Percentiles rank a stretch among this genome's conserved stretches.
Conservation (phyloP, 2,797 vertebrate genomes). For the Diplodus puntazzo region DNA sequence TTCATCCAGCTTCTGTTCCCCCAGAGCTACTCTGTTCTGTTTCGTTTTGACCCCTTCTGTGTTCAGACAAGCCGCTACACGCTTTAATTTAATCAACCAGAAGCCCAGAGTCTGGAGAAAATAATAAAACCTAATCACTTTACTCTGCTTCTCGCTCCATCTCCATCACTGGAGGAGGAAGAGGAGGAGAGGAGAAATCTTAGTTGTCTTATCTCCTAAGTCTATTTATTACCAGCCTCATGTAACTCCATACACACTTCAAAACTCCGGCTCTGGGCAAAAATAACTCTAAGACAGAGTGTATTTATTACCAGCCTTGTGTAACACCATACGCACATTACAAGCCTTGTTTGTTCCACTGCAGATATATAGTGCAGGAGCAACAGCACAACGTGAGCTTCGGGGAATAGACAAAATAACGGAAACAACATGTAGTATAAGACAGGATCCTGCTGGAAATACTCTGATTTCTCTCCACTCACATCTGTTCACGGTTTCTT, state of each 20-base stretch:
- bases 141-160: slow-evolving; percentile 53
- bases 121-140: slow-evolving; percentile 78
- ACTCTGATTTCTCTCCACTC: background rate
- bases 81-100: slow-evolving; percentile 75
- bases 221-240: slow-evolving; percentile 66
- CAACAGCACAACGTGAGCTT: background rate
- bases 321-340: slow-evolving; percentile 36
- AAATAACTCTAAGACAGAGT: slow-evolving; percentile 51
- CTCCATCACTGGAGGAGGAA: slow-evolving; percentile 59
- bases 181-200: slow-evolving; percentile 49
- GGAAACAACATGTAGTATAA: background rate
- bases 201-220: slow-evolving; percentile 56
- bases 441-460: background rate
- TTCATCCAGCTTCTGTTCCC: slow-evolving; percentile 49
- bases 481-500: background rate
- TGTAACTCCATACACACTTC: slow-evolving; percentile 63
- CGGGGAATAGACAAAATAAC: slow-evolving; percentile 10
- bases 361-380: slow-evolving; percentile 8
- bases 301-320: slow-evolving; percentile 55
- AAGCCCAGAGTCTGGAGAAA: slow-evolving; percentile 71
- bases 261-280: slow-evolving; percentile 52
- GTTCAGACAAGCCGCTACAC: slow-evolving; percentile 69
- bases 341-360: slow-evolving; percentile 34
- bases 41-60: slow-evolving; percentile 66
- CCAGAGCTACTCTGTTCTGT: slow-evolving; percentile 55